Evolutionary conservation across 2,888 invertebrate genomes (phyloP), one percentile per base, ranked within the genome.

Genomic region (Philhelius pedissequus): DNA sequence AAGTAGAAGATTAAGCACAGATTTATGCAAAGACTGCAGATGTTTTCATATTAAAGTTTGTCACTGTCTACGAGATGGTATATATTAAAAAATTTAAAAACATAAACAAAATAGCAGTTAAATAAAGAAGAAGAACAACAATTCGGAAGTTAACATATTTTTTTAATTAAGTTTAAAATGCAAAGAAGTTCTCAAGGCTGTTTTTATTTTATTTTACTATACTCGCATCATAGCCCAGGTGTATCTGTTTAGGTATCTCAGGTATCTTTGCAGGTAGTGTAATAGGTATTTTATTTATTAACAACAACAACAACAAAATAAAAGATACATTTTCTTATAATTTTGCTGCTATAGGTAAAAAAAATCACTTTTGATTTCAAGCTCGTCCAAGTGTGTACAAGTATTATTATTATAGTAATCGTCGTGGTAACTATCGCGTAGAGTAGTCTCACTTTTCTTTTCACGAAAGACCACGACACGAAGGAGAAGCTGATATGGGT

Each of bases 311-410:
- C 48, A 75, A 80, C 62, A 64, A 77, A 71, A 77, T 48, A 76
- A 75, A 32, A 60, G n/a, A 64, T 45, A 75, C 25, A 27, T 64
- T 71, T 13, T 52, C n/a, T 30, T 27, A 18, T 56, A 22, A 71
- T 45, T 32, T 18, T 60, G 45, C 20, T 73, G 69, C n/a, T 77
- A 22, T 73, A 6, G n/a, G n/a, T n/a, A n/a, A 50, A 32, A 43
- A 52, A 81, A 82, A 45, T 79, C 84, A 84, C 84, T 84, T 84
- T 84, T 84, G 70, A 80, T 84, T 84, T 84, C 84, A 84, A 80
- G 80, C 84, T 66, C 75, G 80, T 68, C 66, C 80, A 75, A 84
- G 66, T 75, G 70, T 84, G 74, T 66, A n/a, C n/a, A n/a, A n/a
- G n/a, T n/a, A n/a, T n/a, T n/a, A 77, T 69, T 74, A 70, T 79